Evolutionary conservation across 2,888 invertebrate genomes (phyloP), one percentile per base, ranked within the genome.

Genomic region (Lepidochrysops patricia): DNA sequence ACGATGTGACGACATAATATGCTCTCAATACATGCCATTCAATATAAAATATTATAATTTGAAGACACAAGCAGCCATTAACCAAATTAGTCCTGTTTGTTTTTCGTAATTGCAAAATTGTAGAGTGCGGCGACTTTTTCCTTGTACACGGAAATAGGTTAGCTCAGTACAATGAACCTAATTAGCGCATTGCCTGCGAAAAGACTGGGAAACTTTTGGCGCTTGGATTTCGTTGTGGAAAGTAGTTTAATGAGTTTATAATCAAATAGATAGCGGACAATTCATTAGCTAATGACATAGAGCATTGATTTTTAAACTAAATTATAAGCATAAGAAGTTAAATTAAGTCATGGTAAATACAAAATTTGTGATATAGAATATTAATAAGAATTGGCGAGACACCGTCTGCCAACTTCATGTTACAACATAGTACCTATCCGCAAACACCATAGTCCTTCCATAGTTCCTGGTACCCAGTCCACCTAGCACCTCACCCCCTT

Each of bases 101-200:
- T 59, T 35, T 34, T 59, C 50, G 58, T 59, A 59, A 59, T 59
- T 59, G 58, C 26, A 35, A 59, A 59, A 59, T 35, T 59, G 58
- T 59, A 59, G 50, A 59, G 34, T 54, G 54, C 54, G 54, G 54
- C 54, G 54, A 54, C 54, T 54, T 26, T 54, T 54, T 54, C 29
- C 54, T 59, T 52, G 58, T 50, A 35, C 26, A 59, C 58, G 58
- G 58, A 59, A 59, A 52, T 59, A 59, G 58, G 58, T 59, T 59
- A 52, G 43, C 25, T 12, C 15, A 50, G 58, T 35, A 59, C 58
- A 59, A 59, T 59, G 58, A 59, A 59, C 58, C 58, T 59, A 59
- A 59, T 59, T 59, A 59, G 50, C 52, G 35, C 50, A 52, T 50
- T 52, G 58, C 58, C 29, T 49, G 58, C 58, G 35, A 58, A 58